Evolutionary conservation across 2,888 invertebrate species (phyloP).

Genomic region (Eupithecia abbreviata): DNA sequence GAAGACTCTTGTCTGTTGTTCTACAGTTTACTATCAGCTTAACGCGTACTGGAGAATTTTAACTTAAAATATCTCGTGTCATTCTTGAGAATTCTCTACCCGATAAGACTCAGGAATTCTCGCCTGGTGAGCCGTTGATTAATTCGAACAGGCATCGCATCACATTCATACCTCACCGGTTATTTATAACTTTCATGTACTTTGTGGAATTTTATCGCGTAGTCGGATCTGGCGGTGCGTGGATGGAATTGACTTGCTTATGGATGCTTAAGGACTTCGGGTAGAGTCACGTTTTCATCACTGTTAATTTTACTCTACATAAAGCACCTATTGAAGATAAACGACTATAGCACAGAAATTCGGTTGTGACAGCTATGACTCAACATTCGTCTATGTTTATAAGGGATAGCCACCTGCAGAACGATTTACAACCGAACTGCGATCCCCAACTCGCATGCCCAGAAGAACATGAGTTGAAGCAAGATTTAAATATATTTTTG

Average conservation of each 20-base stretch:
- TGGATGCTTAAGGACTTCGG: not conserved
- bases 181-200: slow-evolving; percentile 25
- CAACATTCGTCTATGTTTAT: not conserved
- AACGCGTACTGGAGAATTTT: slow-evolving; percentile 7
- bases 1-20: not conserved
- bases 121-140: slow-evolving; percentile 35
- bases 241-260: slow-evolving; percentile 8
- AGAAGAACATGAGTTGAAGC: too few relatives aligned
- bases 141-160: slow-evolving; percentile 33
- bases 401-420: too few relatives aligned
- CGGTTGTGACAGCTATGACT: not conserved
- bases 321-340: not conserved
- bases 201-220: slow-evolving; percentile 25
- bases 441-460: too few relatives aligned
- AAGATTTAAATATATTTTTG: too few relatives aligned
- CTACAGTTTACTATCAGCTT: slow-evolving; percentile 14
- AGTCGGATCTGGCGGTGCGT: slow-evolving; percentile 13
- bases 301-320: not conserved
- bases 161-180: slow-evolving; percentile 29
- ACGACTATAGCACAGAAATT: not conserved
- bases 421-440: too few relatives aligned
- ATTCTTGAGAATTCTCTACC: slow-evolving; percentile 30
- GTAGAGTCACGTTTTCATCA: not conserved
- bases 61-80: slow-evolving; percentile 15
- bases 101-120: slow-evolving; percentile 34